A percentile compares a stretch with the other conserved stretches of the same genome.
These are phyloP conservation scores for Drosophila silvestris DNA, from an alignment of 2,888 invertebrate species.

Conservation along the genomic window DNA sequence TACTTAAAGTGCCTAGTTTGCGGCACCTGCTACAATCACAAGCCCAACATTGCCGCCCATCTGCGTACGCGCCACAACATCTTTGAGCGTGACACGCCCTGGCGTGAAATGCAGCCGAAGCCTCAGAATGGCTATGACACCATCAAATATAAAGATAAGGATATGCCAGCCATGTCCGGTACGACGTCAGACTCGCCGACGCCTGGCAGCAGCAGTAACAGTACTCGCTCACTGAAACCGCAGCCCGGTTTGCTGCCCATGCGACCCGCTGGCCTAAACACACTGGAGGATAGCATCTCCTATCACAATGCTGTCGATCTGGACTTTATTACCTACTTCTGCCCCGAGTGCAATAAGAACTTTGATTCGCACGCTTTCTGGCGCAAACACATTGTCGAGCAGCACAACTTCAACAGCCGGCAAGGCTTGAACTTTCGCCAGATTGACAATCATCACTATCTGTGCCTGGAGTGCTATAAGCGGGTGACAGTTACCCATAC, in stretches of 20 bases:
- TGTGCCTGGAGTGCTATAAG: slow-evolving; percentile 82
- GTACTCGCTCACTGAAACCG: slow-evolving; percentile 52
- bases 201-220: slow-evolving; percentile 19
- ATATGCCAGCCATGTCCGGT: slow-evolving; percentile 3
- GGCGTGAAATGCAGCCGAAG: slow-evolving; percentile 46
- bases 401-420: slow-evolving; percentile 79
- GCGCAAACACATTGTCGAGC: slow-evolving; percentile 83
- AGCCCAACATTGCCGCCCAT: slow-evolving; percentile 82
- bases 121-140: slow-evolving; percentile 32
- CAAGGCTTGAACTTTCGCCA: slow-evolving; percentile 82
- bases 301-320: slow-evolving; percentile 82
- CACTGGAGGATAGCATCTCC: slow-evolving; percentile 80
- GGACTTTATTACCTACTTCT: slow-evolving; percentile 80
- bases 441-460: slow-evolving; percentile 80
- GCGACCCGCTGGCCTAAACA: slow-evolving; percentile 75
- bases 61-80: slow-evolving; percentile 79
- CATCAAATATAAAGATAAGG: slow-evolving; percentile 19
- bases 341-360: slow-evolving; percentile 80
- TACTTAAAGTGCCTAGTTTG: slow-evolving; percentile 81
- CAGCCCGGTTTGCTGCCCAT: slow-evolving; percentile 54
- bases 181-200: slow-evolving; percentile 38
- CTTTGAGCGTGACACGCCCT: slow-evolving; percentile 57
- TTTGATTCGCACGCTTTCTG: slow-evolving; percentile 82
- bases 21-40: slow-evolving; percentile 82
- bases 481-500: slow-evolving; percentile 83